Percentiles rank a stretch among this genome's conserved stretches.
Evolutionary conservation across 1,140 invertebrate genomes (phyloP).

Genomic region (Drosophila biarmipes): DNA sequence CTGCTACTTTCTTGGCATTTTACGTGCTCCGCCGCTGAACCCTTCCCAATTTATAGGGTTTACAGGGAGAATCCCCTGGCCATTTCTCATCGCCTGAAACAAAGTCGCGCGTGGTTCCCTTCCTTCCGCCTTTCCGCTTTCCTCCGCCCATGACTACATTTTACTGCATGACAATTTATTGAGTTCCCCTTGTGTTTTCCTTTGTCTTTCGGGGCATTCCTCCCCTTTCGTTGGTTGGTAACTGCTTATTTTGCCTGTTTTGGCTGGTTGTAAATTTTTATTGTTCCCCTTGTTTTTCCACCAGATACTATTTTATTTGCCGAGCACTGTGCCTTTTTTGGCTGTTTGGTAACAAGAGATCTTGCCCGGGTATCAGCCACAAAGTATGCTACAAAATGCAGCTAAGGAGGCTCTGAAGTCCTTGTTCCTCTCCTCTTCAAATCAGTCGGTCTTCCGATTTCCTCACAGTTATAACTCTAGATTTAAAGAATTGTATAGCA

Average conservation of each 20-base stretch:
- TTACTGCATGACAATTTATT: slow-evolving; percentile 83
- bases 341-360: slow-evolving; percentile 25
- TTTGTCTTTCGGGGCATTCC: slow-evolving; percentile 36
- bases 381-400: slow-evolving; percentile 35
- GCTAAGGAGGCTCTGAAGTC: slow-evolving; percentile 12
- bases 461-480: no score
- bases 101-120: slow-evolving; percentile 69
- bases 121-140: slow-evolving; percentile 32
- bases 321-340: slow-evolving; percentile 26
- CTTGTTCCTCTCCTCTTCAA: background rate
- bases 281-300: slow-evolving; percentile 71
- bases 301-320: slow-evolving; percentile 75
- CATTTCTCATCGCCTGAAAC: slow-evolving; percentile 69
- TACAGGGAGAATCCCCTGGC: slow-evolving; percentile 32
- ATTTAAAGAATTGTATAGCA: no score
- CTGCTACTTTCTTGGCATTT: slow-evolving; percentile 75
- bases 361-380: slow-evolving; percentile 26
- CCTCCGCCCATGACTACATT: slow-evolving; percentile 61
- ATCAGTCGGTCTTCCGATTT: background rate
- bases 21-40: slow-evolving; percentile 56
- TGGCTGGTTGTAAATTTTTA: slow-evolving; percentile 80
- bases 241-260: slow-evolving; percentile 39
- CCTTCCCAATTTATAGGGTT: slow-evolving; percentile 19
- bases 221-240: background rate
- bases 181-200: slow-evolving; percentile 68